Evolutionary conservation across 2,888 invertebrate genomes (phyloP).

Genomic region (Drepanosiphum platanoidis): DNA sequence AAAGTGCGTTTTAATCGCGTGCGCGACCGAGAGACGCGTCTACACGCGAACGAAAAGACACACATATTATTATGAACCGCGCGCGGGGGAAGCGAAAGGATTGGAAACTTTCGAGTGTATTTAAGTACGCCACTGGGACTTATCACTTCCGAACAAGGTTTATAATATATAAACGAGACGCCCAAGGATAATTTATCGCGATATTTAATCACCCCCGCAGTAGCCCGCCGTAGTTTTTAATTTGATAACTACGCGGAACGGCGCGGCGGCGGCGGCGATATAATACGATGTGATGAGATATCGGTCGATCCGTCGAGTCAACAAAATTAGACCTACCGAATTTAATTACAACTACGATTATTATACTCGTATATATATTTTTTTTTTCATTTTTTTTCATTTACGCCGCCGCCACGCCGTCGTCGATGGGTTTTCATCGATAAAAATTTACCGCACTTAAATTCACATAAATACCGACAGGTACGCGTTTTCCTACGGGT

Average conservation of each 20-base stretch:
- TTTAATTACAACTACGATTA: no score
- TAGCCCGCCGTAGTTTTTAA: background rate
- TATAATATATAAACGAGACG: background rate
- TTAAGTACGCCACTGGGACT: slow-evolving; percentile 37
- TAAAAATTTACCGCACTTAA: no score
- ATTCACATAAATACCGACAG: no score
- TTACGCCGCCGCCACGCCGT: no score
- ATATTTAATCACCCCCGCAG: background rate
- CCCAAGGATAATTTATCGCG: background rate
- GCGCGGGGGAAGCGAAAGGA: background rate
- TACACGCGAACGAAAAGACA: background rate
- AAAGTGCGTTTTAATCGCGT: background rate
- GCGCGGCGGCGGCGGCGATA: no score
- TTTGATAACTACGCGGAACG: background rate
- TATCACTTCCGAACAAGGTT: slow-evolving; percentile 18
- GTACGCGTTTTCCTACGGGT: no score
- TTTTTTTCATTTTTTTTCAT: no score
- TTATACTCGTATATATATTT: no score
- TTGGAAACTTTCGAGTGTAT: slow-evolving; percentile 39
- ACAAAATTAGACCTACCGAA: no score
- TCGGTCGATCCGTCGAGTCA: no score
- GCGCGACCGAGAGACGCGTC: background rate
- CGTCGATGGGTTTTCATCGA: no score
- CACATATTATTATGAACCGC: background rate
- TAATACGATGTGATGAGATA: no score